These are phyloP conservation scores for Adrianichthys oophorus DNA, from an alignment of 2,797 vertebrate species.

Conservation along the genomic window DNA sequence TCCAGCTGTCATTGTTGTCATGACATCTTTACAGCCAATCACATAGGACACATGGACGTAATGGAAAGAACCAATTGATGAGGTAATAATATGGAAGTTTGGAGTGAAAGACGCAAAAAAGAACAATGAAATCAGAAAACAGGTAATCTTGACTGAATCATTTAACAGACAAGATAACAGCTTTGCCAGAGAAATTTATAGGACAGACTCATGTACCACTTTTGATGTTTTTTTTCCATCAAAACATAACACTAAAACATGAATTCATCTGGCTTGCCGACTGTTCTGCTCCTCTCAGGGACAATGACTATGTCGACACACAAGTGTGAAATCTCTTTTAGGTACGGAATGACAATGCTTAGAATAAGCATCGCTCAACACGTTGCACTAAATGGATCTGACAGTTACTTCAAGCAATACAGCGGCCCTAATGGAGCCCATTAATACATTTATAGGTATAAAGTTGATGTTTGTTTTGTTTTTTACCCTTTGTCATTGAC, in stretches of 20 bases:
- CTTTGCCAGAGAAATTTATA: no score
- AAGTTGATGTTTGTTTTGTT: no score
- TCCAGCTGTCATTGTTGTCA: no score
- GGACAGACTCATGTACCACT: background rate
- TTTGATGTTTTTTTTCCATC: background rate
- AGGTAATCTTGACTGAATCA: background rate
- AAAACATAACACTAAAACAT: slow-evolving; percentile 10
- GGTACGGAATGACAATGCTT: slow-evolving; percentile 12
- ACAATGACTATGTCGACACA: slow-evolving; percentile 20
- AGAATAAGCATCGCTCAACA: slow-evolving; percentile 26
- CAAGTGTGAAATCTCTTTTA: slow-evolving; percentile 20
- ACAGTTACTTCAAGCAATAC: slow-evolving; percentile 44
- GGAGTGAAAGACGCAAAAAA: no score
- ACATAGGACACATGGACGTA: no score
- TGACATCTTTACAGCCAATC: no score
- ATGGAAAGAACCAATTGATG: no score
- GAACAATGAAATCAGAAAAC: background rate
- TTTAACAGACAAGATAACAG: background rate
- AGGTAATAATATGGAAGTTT: no score
- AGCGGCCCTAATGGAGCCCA: slow-evolving; percentile 28
- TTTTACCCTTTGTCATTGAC: slow-evolving; percentile 42
- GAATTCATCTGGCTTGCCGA: slow-evolving; percentile 26
- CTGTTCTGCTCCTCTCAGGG: slow-evolving; percentile 6
- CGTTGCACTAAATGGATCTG: slow-evolving; percentile 30
- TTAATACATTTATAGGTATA: background rate